Evolutionary conservation across 2,888 invertebrate species (phyloP), one percentile per base, ranked within the genome.

Genomic region (Andrena fulva): DNA sequence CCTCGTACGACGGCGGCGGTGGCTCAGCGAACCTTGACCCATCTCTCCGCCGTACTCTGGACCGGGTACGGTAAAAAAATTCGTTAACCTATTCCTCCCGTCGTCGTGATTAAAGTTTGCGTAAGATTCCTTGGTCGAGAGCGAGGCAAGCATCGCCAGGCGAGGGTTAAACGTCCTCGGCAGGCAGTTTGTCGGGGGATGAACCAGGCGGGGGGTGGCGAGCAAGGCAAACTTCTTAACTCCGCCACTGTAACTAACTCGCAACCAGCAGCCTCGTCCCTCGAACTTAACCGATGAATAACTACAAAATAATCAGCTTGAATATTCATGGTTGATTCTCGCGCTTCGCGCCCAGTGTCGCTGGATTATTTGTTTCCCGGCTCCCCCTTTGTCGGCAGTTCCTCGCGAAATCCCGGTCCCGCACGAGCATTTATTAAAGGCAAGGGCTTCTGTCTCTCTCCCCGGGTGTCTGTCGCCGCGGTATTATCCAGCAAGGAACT

Each of bases 281-380:
- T 8, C 75, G 73, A 91, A 91, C 89, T 91, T 91, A 89, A 85
- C 87, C 90, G 88, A 92, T 91, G 91, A 91, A 91, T 91, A 91
- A 91, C 89, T 90, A 87, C 86, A 85, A 91, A 92, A 92, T 91
- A 92, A 92, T 91, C 90, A 89, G 89, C 87, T 91, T 90, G 91
- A 91, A 90, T 91, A 92, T 92, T 91, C 92, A 92, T 92, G 33
- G 88, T 56, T 7, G 54, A 52, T 5, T 66, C 80, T 10, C 74
- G 87, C 73, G 81, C 62, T 71, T 68, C 31, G 64, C 63, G 71
- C 68, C 50, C 27, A 24, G 60, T 42, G 59, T 67, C 48, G 80
- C 52, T 35, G 69, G 64, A 74, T 80, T 81, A 81, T 80, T 80
- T 80, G 81, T 74, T 64, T 64, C 35, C 62, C n/a, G 4, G 35